A percentile compares a stretch with the other conserved stretches of the same genome.
These are phyloP conservation scores for Ondatra zibethicus DNA, from an alignment of 2,113 vertebrate species.

Conservation along the genomic window DNA sequence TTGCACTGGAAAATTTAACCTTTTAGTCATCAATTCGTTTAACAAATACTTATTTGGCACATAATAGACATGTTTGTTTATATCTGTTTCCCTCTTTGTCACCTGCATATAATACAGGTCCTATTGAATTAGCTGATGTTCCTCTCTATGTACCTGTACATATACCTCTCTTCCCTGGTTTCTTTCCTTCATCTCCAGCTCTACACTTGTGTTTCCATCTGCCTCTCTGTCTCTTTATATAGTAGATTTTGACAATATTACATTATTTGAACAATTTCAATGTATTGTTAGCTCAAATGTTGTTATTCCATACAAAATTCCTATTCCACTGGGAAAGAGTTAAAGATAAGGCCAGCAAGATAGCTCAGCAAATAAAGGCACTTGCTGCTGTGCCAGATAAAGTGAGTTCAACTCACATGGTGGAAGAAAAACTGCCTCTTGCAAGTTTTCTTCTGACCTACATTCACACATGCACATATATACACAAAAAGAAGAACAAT, in stretches of 20 bases:
- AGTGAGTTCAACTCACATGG: not conserved
- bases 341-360: not conserved
- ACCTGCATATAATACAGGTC: not conserved
- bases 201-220: not conserved
- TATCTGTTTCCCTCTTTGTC: not conserved
- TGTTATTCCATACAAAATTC: constrained; percentile 20
- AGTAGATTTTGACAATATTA: not conserved
- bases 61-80: constrained; percentile 5
- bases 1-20: not conserved
- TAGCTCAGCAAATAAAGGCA: not conserved
- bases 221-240: not conserved
- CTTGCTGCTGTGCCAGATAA: not conserved
- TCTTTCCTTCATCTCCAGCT: not conserved
- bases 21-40: not conserved
- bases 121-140: constrained; percentile 2
- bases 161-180: not conserved
- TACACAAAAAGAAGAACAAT: not conserved
- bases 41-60: constrained; percentile 36
- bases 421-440: not conserved
- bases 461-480: not conserved
- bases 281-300: not conserved
- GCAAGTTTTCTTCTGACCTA: not conserved
- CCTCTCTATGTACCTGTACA: not conserved
- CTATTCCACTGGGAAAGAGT: not conserved
- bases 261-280: constrained; percentile 15